Conservation (phyloP, 2,113 vertebrate genomes). For the Labeo rohita region DNA sequence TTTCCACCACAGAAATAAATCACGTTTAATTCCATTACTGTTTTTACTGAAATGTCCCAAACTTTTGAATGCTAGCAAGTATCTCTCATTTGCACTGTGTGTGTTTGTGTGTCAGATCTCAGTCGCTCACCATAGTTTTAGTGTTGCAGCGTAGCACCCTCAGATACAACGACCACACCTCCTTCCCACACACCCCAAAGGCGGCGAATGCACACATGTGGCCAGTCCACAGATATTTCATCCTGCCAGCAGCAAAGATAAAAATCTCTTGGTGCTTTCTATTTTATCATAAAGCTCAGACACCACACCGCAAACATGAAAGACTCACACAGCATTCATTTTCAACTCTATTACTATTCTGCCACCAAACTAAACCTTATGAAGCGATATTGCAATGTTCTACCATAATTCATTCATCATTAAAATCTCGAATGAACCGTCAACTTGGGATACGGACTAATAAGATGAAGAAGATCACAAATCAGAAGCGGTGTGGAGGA, state of each 20-base stretch:
- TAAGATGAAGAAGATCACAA: conserved; percentile 54
- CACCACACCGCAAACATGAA: conserved; percentile 10
- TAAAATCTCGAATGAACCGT: conserved; percentile 44
- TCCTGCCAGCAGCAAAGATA: conserved; percentile 73
- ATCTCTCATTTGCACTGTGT: not conserved
- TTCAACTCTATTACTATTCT: conserved; percentile 47
- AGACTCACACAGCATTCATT: conserved; percentile 29
- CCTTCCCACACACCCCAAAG: conserved; percentile 84
- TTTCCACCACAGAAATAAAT: not conserved
- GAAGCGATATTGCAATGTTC: conserved; percentile 43
- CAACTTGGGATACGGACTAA: conserved; percentile 48
- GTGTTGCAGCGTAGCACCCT: conserved; percentile 75
- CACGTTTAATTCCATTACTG: not conserved
- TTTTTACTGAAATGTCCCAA: not conserved
- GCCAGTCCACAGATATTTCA: conserved; percentile 99
- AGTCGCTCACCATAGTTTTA: conserved; percentile 66
- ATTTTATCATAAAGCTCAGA: not conserved
- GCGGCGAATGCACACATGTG: conserved; percentile 94
- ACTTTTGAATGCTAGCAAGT: not conserved
- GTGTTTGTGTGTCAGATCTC: not conserved
- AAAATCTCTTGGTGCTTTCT: not conserved
- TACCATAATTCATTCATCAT: conserved; percentile 52
- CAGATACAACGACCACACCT: conserved; percentile 83
- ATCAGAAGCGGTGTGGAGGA: conserved; percentile 33
- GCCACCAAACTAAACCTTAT: conserved; percentile 38